Evolutionary conservation across 1,140 invertebrate species (phyloP).

Genomic region (Pogonognathellus flavescens): DNA sequence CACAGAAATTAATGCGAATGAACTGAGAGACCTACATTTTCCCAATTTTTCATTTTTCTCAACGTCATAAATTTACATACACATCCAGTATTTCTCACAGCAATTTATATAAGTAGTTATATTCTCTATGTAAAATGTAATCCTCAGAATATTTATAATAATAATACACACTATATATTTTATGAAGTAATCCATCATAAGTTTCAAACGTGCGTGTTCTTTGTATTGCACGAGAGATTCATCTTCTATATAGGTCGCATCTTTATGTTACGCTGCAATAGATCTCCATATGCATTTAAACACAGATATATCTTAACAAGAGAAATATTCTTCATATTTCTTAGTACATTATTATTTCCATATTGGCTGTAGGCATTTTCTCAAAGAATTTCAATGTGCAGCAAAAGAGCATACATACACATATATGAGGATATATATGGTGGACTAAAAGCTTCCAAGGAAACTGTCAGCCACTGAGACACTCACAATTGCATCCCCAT

Average conservation of each 20-base stretch:
- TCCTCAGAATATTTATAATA: too few species aligned
- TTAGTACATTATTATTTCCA: conserved; percentile 1
- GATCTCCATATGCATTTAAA: neutral
- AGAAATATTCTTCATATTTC: neutral
- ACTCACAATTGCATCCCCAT: conserved; percentile 6
- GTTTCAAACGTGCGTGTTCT: too few species aligned
- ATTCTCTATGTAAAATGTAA: too few species aligned
- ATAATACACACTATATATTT: too few species aligned
- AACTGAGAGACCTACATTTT: conserved; percentile 34
- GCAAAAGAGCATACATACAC: neutral
- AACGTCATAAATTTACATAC: neutral
- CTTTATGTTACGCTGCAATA: neutral
- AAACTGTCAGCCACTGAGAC: conserved; percentile 33
- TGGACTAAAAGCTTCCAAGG: conserved; percentile 13
- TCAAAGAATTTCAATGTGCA: conserved; percentile 1
- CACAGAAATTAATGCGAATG: conserved; percentile 28
- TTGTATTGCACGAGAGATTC: neutral
- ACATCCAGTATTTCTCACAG: neutral
- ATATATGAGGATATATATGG: neutral
- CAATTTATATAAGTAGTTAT: conserved; percentile 11
- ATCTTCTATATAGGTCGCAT: neutral
- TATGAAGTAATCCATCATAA: too few species aligned
- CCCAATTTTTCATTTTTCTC: conserved; percentile 9
- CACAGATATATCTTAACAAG: neutral
- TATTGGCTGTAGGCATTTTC: conserved; percentile 24